Base-by-base conservation (phyloP, 2,113 vertebrate species). In the Corythaeola cristata region DNA sequence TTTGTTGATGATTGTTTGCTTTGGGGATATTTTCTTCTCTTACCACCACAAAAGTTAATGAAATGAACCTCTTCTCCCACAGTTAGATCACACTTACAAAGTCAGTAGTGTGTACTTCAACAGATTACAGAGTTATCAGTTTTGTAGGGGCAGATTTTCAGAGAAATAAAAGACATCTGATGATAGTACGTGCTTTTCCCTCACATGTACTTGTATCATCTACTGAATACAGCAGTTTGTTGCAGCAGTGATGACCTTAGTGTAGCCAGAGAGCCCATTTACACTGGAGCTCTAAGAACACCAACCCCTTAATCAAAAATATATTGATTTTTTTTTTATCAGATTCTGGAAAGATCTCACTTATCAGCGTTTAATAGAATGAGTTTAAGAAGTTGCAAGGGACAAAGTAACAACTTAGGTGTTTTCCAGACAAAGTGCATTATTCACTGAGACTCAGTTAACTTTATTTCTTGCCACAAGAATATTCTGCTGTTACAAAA, bases 261-360 rank as follows among this genome's bases (percentile, higher is more conserved):
- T 30, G 6, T 59, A 69, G 58, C 55, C 37, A 37, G 26, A 79
- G 71, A 62, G 62, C 23, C 78, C 22, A 72, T 76, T 89, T 82
- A 49, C n/a, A 35, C 15, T 92, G 45, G 21, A 86, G 22, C 45
- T 90, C 66, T 93, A 88, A 86, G 77, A 91, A 83, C 28, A 58
- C 28, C 56, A 78, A 39, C 88, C n/a, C 44, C 92, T 95, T 88
- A 93, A 93, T 96, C 41, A 93, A 92, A 94, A 72, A 53, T 45
- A 27, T 24, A 95, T 87, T 86, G 90, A 84, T 83, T 93, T 90
- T 64, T 71, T 85, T 75, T 78, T 30, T 7, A 67, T 90, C 85
- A 90, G 79, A 89, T 95, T 62, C 62, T 75, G 35, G 66, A 88
- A 91, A 91, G 68, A 81, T 86, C 32, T 60, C 66, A 28, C 64